Evolutionary conservation across 2,888 invertebrate genomes (phyloP).

Genomic region (Lamellibrachia satsuma): DNA sequence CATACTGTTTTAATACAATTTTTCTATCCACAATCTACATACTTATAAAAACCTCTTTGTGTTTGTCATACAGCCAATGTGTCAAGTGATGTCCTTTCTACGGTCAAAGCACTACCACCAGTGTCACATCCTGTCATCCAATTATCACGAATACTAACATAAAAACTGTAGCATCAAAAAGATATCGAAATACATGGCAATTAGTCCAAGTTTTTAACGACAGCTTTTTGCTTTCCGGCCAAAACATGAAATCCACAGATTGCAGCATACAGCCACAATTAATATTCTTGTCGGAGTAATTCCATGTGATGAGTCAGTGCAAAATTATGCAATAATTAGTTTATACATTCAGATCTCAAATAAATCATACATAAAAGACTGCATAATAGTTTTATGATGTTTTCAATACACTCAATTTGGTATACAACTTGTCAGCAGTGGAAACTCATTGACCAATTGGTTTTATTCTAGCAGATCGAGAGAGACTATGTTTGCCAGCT

Average conservation of each 20-base stretch:
- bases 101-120: neutral
- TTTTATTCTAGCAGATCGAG: neutral
- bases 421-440: neutral
- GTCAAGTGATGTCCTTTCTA: constrained; percentile 7
- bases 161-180: neutral
- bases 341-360: neutral
- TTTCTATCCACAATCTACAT: neutral
- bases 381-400: neutral
- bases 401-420: neutral
- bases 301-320: neutral
- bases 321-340: neutral
- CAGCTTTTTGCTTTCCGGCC: neutral
- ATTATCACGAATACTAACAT: neutral
- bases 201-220: neutral
- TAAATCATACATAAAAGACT: neutral
- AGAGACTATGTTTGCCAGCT: neutral
- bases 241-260: neutral
- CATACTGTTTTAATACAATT: constrained; percentile 9
- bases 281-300: neutral
- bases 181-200: neutral
- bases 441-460: neutral
- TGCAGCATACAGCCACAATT: neutral
- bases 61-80: neutral
- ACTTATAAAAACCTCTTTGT: constrained; percentile 8
- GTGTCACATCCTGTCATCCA: neutral